These are phyloP conservation scores for Colostygia pectinataria DNA, from an alignment of 2,888 invertebrate species.

Conservation along the genomic window DNA sequence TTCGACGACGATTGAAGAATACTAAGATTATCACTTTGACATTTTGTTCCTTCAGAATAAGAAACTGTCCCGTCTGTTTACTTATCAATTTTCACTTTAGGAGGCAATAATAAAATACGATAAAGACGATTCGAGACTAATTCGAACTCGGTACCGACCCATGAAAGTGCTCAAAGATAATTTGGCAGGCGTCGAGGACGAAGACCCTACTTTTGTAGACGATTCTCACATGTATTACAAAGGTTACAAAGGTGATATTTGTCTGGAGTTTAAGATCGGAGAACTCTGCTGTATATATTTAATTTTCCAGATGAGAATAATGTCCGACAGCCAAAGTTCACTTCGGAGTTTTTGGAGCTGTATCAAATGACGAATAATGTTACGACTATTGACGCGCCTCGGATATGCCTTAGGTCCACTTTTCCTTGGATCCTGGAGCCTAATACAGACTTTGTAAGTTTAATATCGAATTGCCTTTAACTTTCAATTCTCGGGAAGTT, in stretches of 20 bases:
- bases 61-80: slow-evolving; percentile 29
- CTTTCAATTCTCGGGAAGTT: neutral
- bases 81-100: slow-evolving; percentile 48
- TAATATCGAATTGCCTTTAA: slow-evolving; percentile 1
- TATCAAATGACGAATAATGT: slow-evolving; percentile 68
- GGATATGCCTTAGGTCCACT: slow-evolving; percentile 63
- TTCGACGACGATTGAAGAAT: no score
- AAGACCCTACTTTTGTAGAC: slow-evolving; percentile 71
- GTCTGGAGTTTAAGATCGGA: slow-evolving; percentile 5
- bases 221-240: slow-evolving; percentile 75
- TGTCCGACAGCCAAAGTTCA: slow-evolving; percentile 66
- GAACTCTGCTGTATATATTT: slow-evolving; percentile 31
- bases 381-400: slow-evolving; percentile 66
- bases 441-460: slow-evolving; percentile 69
- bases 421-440: slow-evolving; percentile 80
- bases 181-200: slow-evolving; percentile 65
- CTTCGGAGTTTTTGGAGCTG: slow-evolving; percentile 62
- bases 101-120: slow-evolving; percentile 68
- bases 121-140: slow-evolving; percentile 67
- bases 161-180: slow-evolving; percentile 76
- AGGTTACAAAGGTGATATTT: slow-evolving; percentile 49
- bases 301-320: slow-evolving; percentile 63
- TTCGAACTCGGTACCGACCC: slow-evolving; percentile 73
- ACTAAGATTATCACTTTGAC: slow-evolving; percentile 11
- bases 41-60: slow-evolving; percentile 22